These are phyloP conservation scores for Volucella inflata DNA, from an alignment of 2,888 invertebrate genomes.

Conservation along the genomic window DNA sequence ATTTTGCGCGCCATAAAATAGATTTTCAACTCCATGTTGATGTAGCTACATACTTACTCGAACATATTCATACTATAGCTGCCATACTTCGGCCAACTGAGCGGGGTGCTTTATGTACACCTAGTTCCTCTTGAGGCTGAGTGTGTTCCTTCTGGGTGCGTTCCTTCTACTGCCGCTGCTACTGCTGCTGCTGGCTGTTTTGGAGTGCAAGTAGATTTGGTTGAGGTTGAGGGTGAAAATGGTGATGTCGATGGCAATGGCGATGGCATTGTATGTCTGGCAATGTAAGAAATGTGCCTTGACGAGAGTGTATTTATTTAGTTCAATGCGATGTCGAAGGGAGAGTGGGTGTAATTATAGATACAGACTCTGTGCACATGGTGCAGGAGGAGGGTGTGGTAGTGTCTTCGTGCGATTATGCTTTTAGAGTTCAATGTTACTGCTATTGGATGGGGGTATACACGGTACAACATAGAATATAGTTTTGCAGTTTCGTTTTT, in stretches of 20 bases:
- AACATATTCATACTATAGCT: too few relatives aligned
- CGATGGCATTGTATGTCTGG: conserved; percentile 34
- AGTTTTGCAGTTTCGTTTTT: conserved; percentile 33
- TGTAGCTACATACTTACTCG: background rate
- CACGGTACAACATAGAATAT: conserved; percentile 9
- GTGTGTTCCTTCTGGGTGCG: conserved; percentile 25
- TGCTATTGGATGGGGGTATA: conserved; percentile 48
- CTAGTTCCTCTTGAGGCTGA: conserved; percentile 10
- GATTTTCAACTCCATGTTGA: conserved; percentile 58
- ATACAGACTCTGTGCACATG: conserved; percentile 56
- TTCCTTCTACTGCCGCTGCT: background rate
- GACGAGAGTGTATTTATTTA: conserved; percentile 68
- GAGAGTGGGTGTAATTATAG: conserved; percentile 60
- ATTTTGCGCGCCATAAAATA: conserved; percentile 72
- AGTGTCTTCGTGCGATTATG: conserved; percentile 51
- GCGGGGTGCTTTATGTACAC: conserved; percentile 6
- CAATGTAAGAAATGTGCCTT: conserved; percentile 61
- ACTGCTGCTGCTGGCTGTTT: background rate
- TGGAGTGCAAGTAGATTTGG: conserved; percentile 63
- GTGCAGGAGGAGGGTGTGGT: conserved; percentile 15
- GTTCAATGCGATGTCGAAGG: conserved; percentile 60
- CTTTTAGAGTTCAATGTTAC: conserved; percentile 75
- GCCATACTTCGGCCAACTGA: too few relatives aligned
- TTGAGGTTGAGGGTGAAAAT: conserved; percentile 50
- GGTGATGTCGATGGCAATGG: background rate